A percentile compares a stretch with the other conserved stretches of the same genome.
phyloP scores from a whole-genome alignment of 2,113 vertebrate species.

The Columba janthina region DNA sequence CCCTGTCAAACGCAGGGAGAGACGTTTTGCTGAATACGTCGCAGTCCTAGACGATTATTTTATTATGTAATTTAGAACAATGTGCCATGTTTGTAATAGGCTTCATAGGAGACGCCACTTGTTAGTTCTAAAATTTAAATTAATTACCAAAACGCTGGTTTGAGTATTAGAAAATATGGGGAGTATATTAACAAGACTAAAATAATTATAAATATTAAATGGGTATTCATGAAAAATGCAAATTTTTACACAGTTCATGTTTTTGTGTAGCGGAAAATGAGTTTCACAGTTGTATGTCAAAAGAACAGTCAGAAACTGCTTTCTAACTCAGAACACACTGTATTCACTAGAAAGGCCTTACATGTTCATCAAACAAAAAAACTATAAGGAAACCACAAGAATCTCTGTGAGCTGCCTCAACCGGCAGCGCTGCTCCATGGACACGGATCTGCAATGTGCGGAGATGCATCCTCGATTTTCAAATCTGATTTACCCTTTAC shows the following conservation, averaged over 20 bases:
- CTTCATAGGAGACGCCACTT: not conserved
- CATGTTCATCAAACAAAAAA: not conserved
- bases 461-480: not conserved
- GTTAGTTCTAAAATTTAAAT: not conserved
- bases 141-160: not conserved
- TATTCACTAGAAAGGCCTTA: not conserved
- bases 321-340: not conserved
- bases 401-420: not conserved
- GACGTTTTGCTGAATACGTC: not conserved
- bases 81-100: not conserved
- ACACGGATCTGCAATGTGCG: not conserved
- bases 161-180: not conserved
- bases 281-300: not conserved
- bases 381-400: not conserved
- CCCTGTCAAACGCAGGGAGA: not conserved
- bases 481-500: not conserved
- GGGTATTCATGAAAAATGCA: conserved; percentile 39
- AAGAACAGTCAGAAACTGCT: not conserved
- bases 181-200: not conserved
- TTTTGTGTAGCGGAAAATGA: not conserved
- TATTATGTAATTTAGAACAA: not conserved
- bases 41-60: not conserved
- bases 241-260: not conserved
- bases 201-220: conserved; percentile 47
- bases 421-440: not conserved